A percentile compares a stretch with the other conserved stretches of the same genome.
Evolutionary conservation across 2,888 invertebrate species (phyloP).

Genomic region (Trypoxylon attenuatum): DNA sequence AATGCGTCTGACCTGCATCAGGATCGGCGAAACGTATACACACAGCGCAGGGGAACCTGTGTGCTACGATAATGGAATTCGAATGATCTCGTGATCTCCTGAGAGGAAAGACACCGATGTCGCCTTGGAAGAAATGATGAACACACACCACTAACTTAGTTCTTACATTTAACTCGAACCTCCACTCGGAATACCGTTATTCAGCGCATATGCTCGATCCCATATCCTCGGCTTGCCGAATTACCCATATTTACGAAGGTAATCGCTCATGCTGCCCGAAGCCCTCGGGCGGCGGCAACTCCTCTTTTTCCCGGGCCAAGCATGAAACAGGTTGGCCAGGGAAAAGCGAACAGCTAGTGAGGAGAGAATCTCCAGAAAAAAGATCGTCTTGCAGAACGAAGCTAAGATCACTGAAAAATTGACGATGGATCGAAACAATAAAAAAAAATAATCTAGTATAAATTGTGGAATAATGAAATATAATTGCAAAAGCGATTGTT

Average conservation of each 20-base stretch:
- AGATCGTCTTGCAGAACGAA: too few relatives aligned
- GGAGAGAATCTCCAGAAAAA: neutral
- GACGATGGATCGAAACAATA: too few relatives aligned
- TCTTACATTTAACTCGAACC: slow-evolving; percentile 3
- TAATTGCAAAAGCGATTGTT: too few relatives aligned
- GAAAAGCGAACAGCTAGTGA: neutral
- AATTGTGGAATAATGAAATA: too few relatives aligned
- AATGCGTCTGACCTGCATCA: neutral
- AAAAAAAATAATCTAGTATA: too few relatives aligned
- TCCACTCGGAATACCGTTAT: slow-evolving; percentile 28
- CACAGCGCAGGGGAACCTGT: too few relatives aligned
- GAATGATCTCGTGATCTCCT: too few relatives aligned
- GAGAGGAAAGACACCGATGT: too few relatives aligned
- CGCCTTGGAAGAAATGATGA: slow-evolving; percentile 7
- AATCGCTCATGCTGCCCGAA: neutral
- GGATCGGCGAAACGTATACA: neutral
- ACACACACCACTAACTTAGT: slow-evolving; percentile 12
- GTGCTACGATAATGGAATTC: too few relatives aligned
- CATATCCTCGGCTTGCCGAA: slow-evolving; percentile 16
- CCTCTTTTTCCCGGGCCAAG: neutral
- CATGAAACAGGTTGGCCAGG: neutral
- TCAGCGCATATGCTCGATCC: slow-evolving; percentile 12
- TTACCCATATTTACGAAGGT: slow-evolving; percentile 6
- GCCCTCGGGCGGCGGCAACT: neutral
- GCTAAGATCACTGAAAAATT: too few relatives aligned